Evolutionary conservation across 2,888 invertebrate genomes (phyloP), one percentile per base, ranked within the genome.

Genomic region (Suillia variegata): DNA sequence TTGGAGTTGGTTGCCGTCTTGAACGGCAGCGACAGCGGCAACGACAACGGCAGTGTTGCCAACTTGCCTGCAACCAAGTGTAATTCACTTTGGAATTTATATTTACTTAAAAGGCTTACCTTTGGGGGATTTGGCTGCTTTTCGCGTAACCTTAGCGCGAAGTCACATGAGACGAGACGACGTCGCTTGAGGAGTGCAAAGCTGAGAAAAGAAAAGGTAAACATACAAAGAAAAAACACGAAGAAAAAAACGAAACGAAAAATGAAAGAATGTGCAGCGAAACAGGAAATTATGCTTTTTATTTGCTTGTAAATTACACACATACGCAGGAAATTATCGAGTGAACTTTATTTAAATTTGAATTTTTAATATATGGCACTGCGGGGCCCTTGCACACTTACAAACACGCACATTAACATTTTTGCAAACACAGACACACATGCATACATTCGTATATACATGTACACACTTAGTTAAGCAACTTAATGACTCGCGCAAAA

Each of bases 401-500:
- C n/a, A n/a, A n/a, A n/a, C n/a, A n/a, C n/a, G n/a, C n/a, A n/a
- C n/a, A n/a, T n/a, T n/a, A n/a, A 49, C 22, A 21, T 24, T 49
- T 4, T 20, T 12, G 49, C 26, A 31, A 26, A n/a, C 24, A 13
- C 49, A 15, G 21, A 20, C 38, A 26, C 21, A 45, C 24, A 54
- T 20, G 18, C 47, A 31, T 54, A 21, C 22, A 47, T 3, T 15
- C 13, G 21, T 33, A 53, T 48, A 47, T 12, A 63, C 42, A 33
- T 8, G 17, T 26, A 54, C 51, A 48, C 59, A 58, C 53, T 38
- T 55, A 51, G 67, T 62, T 65, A 64, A 66, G 54, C 50, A 69
- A 69, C 50, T 70, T 74, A 72, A 74, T 71, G 74, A 70, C 71
- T 68, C 53, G 67, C 64, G 62, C 47, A 62, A 68, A 72, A 74